Conservation (phyloP, 2,797 vertebrate species). For the Cercopithecus diana region DNA sequence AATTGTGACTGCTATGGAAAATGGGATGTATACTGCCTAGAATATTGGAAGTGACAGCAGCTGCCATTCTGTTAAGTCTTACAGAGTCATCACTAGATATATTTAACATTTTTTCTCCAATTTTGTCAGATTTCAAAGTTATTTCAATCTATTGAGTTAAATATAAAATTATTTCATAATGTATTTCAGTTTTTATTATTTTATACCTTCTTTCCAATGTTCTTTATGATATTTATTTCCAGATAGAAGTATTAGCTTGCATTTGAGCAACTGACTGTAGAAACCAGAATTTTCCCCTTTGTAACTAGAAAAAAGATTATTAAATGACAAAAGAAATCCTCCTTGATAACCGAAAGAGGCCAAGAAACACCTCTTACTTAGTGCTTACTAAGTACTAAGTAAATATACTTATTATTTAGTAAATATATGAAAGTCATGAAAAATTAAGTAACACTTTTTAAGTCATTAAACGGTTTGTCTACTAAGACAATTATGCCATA, state of each 20-base stretch:
- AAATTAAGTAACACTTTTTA: not conserved
- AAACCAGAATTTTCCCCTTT: not conserved
- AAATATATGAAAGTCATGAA: not conserved
- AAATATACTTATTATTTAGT: not conserved
- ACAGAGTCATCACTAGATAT: not conserved
- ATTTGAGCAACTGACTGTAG: not conserved
- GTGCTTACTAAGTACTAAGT: not conserved
- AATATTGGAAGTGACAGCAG: not conserved
- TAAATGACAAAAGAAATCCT: not conserved
- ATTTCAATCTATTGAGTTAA: not conserved
- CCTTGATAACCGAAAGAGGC: not conserved
- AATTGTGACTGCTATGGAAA: not conserved
- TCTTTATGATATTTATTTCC: not conserved
- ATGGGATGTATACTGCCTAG: fast-evolving
- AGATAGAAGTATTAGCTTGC: not conserved
- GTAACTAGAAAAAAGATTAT: not conserved
- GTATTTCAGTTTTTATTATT: not conserved
- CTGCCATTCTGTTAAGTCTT: not conserved
- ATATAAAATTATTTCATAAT: not conserved
- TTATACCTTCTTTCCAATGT: not conserved
- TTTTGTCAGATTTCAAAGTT: not conserved
- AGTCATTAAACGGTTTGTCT: not conserved
- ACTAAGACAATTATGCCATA: not conserved
- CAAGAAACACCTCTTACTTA: not conserved
- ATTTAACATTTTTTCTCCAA: not conserved